Base-by-base conservation (phyloP, 2,797 vertebrate genomes). In the Aldrovandia affinis region DNA sequence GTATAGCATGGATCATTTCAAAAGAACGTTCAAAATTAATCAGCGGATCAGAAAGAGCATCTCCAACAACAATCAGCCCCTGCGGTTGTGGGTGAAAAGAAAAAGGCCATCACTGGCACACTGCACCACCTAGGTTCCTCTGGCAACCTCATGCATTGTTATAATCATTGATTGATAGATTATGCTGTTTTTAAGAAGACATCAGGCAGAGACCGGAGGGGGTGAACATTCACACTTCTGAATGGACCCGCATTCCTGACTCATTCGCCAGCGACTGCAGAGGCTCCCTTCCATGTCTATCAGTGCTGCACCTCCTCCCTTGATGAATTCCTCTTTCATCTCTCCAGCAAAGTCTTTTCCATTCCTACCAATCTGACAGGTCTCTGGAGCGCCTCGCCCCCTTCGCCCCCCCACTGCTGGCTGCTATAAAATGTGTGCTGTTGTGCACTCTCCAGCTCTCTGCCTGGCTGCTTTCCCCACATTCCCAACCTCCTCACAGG, bases 301-400 rank as follows among this genome's bases (percentile, higher is more conserved):
- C 86, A 86, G 65, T 61, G 55, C 82, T 81, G 77, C 78, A 84
- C 77, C 65, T 36, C 80, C 75, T 84, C 36, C 86, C 83, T 61
- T 65, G 88, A 86, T 54, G 61, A 82, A 78, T 55, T 59, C 42
- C 33, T 81, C 86, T 87, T 84, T 85, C 85, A 88, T 88, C 81
- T 85, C 68, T 65, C 84, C 1, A 84, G 83, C 73, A 81, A n/a
- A 79, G 79, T 83, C 81, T 77, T 82, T 33, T 55, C 36, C 81
- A 77, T 65, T 52, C 18, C 57, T 63, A 36, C 6, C 63, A 65
- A 50, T 52, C 12, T 39, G 57, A 83, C 12, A 61, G 54, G 50
- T 2, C 86, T 84, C 78, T 65, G 81, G 81, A 47, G 81, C 81
- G 44, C n/a, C n/a, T n/a, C n/a, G 78, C 73, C 80, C 84, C 52